Evolutionary conservation across 2,113 vertebrate genomes (phyloP), one percentile per base, ranked within the genome.

Genomic region (Nothoprocta perdicaria): DNA sequence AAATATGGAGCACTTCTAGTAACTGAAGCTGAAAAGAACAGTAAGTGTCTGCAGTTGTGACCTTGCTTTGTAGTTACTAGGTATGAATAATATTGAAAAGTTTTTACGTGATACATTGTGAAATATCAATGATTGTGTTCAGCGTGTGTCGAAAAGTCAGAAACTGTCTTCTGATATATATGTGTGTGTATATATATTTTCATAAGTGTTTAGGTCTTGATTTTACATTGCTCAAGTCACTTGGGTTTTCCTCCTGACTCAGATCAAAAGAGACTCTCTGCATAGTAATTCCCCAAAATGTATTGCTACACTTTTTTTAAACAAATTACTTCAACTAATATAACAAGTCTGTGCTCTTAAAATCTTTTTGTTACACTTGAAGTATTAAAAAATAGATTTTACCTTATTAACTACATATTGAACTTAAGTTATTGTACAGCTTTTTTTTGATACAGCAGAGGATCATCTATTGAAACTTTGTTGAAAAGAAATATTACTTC

Each of bases 81-180:
- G 38, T 35, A 69, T 95, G 86, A 94, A 79, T 93, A 95, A 96
- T 92, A 41, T 41, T 87, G 86, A 72, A 18, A 74, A 38, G 52
- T 89, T 95, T 76, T 62, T 52, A 79, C 50, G 41, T 3, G 5
- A 80, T 86, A 45, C 62, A 22, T 33, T 41, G 50, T 90, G 93
- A 88, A 62, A 73, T 74, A n/a, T 23, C 33, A 62, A 7, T 18
- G 21, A 15, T 63, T 66, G 29, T 85, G 14, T 81, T 95, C 35
- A 60, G 1, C 84, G 9, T 21, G 1, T 12, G 26, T 62, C 84
- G 90, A 66, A 88, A 72, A 35, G 40, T 55, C 80, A 93, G 62
- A 84, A 92, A 71, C 75, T 94, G 29, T 69, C 65, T 62, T 91
- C n/a, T 87, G 63, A 26, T 40, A 12, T 48, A 9, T 23, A 11